phyloP scores from a whole-genome alignment of 2,113 vertebrate genomes.

The Brienomyrus brachyistius region DNA sequence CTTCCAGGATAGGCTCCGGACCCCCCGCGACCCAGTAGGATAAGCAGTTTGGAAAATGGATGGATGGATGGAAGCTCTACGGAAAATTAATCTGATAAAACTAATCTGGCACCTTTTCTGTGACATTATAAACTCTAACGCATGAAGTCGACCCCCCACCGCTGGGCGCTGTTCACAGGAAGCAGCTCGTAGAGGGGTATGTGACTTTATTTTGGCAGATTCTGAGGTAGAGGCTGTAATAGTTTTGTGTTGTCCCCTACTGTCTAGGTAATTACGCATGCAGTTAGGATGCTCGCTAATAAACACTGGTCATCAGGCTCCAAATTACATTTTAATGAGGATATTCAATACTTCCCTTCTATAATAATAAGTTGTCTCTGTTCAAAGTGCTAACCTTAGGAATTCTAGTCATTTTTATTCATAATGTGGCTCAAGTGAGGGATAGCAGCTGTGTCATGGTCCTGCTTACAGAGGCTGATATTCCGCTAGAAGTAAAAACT shows the following conservation, averaged over 20 bases:
- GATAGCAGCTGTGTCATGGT: neutral
- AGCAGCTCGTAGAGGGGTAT: neutral
- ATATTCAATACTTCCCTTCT: neutral
- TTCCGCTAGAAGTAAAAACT: neutral
- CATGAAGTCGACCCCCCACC: neutral
- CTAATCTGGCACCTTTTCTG: neutral
- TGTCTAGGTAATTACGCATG: neutral
- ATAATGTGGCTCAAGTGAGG: neutral
- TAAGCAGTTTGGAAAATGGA: too few relatives aligned
- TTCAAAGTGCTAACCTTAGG: neutral
- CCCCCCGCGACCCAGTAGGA: too few relatives aligned
- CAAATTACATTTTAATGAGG: slow-evolving; percentile 1
- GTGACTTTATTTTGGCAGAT: neutral
- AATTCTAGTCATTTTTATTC: neutral
- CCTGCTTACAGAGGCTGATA: neutral
- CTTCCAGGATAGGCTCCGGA: too few relatives aligned
- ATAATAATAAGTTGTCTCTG: neutral
- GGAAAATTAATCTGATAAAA: neutral
- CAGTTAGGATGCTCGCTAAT: neutral
- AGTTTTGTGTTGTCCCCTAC: neutral
- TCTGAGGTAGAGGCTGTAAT: neutral
- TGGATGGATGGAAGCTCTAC: neutral
- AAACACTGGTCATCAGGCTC: neutral
- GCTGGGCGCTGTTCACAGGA: neutral
- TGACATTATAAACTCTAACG: neutral